A percentile compares a stretch with the other conserved stretches of the same genome.
Evolutionary conservation across 2,888 invertebrate species (phyloP).

Genomic region (Acronicta leporina): DNA sequence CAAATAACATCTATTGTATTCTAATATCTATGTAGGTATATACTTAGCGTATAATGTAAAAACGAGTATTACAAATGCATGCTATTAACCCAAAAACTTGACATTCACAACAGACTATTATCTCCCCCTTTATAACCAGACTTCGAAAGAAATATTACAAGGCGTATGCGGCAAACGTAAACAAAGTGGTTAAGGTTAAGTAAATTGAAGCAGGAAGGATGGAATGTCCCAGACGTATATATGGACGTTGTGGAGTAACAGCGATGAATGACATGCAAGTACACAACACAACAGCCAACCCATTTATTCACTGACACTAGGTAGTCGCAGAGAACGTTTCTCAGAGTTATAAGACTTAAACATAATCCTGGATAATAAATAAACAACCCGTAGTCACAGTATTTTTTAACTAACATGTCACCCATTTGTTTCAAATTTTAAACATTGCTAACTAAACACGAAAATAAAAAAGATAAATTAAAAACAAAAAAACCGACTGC

Average conservation of each 20-base stretch:
- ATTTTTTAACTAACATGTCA: no score
- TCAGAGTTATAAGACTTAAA: background rate
- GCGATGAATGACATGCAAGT: background rate
- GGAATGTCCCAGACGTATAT: background rate
- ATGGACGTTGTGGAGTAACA: background rate
- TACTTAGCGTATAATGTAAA: constrained; percentile 15
- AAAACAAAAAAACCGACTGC: no score
- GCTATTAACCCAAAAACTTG: constrained; percentile 57
- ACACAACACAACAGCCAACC: background rate
- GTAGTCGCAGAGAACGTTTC: no score
- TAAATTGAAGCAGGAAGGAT: background rate
- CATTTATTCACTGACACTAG: background rate
- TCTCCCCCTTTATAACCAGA: constrained; percentile 39
- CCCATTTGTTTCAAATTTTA: constrained; percentile 2
- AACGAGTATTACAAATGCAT: constrained; percentile 29
- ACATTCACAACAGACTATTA: constrained; percentile 50
- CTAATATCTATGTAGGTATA: background rate
- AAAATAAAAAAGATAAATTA: constrained; percentile 29
- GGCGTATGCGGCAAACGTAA: background rate
- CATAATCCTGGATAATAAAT: background rate
- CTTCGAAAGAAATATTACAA: constrained; percentile 13
- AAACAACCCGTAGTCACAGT: background rate
- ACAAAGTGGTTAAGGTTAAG: constrained; percentile 1
- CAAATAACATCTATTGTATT: constrained; percentile 21
- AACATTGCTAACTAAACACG: constrained; percentile 12